Evolutionary conservation across 2,888 invertebrate species (phyloP), one percentile per base, ranked within the genome.

Genomic region (Drosophila suboccidentalis): DNA sequence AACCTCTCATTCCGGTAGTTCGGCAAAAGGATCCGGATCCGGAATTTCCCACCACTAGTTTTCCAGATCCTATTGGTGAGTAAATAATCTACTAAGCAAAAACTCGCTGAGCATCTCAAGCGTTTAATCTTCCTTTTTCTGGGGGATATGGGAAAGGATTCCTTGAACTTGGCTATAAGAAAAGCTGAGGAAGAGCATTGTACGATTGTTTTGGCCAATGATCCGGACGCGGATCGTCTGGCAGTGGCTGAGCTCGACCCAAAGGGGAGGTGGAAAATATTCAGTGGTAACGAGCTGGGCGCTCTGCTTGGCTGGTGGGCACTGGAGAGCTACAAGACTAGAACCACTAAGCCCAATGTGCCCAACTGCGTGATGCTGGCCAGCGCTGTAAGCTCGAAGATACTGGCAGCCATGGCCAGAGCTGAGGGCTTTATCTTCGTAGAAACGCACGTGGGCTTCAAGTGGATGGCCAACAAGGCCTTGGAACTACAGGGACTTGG

Each of bases 361-460:
- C 90, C 92, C 1, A 95, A 98, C 75, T 95, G 96, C 32, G 98
- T 97, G 91, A 95, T 98, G 94, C 92, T 99, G 38, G 95, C 97
- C 55, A 98, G 98, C 88, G 97, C 98, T 1, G 99, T 99, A 29
- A 99, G 99, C 71, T 99, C 99, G 8, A 98, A 97, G 93, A 97
- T 99, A 92, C 93, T 99, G 60, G 93, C 94, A 22, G 95, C 98
- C 0, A 96, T 99, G 91, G 96, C 97, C 0, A 93, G 94, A 53
- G 94, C 94, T 1, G 97, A 97, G 91, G 98, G 97, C 1, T 96
- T 96, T 66, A 94, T 95, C 79, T 95, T 95, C 73, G 93, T 94
- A 68, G 98, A 99, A 93, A 99, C 99, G 0, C 94, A 99, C 55
- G 99, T 99, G 1, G 99, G 99, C 0, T 99, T 99, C 91, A 99